Conservation (phyloP, 2,888 invertebrate genomes). For the Amphipyra berbera region DNA sequence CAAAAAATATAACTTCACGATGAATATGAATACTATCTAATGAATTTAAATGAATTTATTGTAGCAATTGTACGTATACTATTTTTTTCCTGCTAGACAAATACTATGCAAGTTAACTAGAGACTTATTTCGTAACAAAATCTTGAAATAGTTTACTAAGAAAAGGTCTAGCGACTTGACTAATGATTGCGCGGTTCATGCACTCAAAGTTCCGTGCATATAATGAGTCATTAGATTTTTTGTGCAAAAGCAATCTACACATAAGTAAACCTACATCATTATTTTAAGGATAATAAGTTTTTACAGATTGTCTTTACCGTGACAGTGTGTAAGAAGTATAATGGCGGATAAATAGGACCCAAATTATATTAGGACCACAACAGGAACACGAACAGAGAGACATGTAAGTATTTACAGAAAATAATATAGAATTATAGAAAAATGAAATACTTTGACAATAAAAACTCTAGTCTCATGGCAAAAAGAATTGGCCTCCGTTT, state of each 20-base stretch:
- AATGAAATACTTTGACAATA: not conserved
- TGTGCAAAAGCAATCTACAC: constrained; percentile 24
- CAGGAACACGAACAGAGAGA: constrained; percentile 29
- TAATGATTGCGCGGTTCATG: constrained; percentile 14
- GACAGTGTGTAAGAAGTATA: constrained; percentile 5
- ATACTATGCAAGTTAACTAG: not conserved
- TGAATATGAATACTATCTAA: not conserved
- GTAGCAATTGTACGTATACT: no score
- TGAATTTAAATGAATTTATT: no score
- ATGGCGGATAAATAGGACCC: constrained; percentile 20
- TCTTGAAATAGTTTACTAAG: constrained; percentile 20
- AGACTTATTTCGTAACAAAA: constrained; percentile 7
- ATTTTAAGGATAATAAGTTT: not conserved
- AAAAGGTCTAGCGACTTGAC: constrained; percentile 22
- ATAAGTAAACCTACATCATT: constrained; percentile 1
- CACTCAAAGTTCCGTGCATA: constrained; percentile 34
- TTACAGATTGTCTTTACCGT: constrained; percentile 24
- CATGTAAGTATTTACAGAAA: constrained; percentile 22
- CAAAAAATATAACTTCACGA: not conserved
- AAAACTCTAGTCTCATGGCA: no score
- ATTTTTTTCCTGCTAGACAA: not conserved
- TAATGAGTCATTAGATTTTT: constrained; percentile 9
- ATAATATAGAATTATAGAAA: no score
- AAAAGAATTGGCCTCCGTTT: no score
- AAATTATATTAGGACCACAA: constrained; percentile 14